Conservation (phyloP, 2,888 invertebrate genomes). For the Tetropium fuscum region DNA sequence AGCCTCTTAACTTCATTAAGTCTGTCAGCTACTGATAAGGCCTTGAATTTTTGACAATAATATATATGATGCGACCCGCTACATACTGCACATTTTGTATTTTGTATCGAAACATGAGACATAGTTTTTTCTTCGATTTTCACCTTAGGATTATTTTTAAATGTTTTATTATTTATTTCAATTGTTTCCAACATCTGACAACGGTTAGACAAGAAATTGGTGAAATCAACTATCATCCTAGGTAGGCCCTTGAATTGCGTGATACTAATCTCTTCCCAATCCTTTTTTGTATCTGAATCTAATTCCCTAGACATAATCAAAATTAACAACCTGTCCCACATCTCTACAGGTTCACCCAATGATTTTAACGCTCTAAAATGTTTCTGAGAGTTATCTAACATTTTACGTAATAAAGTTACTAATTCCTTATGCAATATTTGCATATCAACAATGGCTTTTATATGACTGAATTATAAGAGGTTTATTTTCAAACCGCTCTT, state of each 20-base stretch:
- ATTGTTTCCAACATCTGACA: not conserved
- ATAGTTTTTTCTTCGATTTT: not conserved
- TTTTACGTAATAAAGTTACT: constrained; percentile 21
- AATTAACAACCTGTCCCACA: constrained; percentile 35
- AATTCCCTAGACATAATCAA: constrained; percentile 33
- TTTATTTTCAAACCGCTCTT: constrained; percentile 38
- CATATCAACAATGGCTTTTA: constrained; percentile 32
- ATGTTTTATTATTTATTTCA: not conserved
- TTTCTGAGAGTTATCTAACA: constrained; percentile 26
- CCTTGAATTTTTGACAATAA: not conserved
- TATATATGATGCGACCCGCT: not conserved
- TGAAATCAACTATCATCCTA: constrained; percentile 27
- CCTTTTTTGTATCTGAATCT: constrained; percentile 29
- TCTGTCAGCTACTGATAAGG: not conserved
- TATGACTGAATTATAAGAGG: constrained; percentile 34
- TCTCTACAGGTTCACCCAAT: constrained; percentile 26
- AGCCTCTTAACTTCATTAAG: not conserved
- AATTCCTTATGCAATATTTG: constrained; percentile 27
- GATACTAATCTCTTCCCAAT: constrained; percentile 28
- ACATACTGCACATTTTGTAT: not conserved
- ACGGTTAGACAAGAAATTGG: constrained; percentile 14
- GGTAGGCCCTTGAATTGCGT: constrained; percentile 5
- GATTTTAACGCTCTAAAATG: constrained; percentile 33
- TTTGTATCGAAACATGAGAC: not conserved
- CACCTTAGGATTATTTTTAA: not conserved